phyloP scores from a whole-genome alignment of 2,797 vertebrate species.

The Malurus splendens region DNA sequence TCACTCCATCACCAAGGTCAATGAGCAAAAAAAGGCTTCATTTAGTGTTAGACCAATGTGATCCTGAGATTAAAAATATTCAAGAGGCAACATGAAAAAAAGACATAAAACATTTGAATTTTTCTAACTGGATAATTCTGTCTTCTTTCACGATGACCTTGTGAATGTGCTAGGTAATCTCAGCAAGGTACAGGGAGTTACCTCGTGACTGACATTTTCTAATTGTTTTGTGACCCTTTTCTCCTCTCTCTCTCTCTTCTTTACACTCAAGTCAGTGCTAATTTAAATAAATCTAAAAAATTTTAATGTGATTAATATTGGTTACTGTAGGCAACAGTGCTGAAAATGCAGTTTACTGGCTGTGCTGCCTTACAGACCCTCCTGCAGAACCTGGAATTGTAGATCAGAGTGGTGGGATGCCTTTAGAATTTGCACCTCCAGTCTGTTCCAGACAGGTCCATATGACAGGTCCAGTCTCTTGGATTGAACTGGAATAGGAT shows the following conservation, averaged over 20 bases:
- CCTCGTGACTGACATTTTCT: not conserved
- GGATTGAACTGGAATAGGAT: not conserved
- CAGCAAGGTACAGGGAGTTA: not conserved
- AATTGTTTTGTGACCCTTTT: not conserved
- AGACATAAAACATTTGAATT: not conserved
- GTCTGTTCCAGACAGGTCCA: rapidly evolving
- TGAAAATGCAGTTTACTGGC: not conserved
- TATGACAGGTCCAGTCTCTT: not conserved
- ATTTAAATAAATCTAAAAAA: not conserved
- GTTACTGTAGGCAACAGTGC: not conserved
- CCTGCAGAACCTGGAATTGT: not conserved
- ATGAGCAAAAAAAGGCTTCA: not conserved
- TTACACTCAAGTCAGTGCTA: not conserved
- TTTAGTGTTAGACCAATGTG: not conserved
- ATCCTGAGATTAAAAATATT: not conserved
- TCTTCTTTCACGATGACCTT: not conserved
- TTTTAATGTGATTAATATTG: not conserved
- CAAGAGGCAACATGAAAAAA: rapidly evolving
- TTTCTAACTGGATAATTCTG: not conserved
- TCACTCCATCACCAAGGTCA: not conserved
- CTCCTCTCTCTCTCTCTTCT: not conserved
- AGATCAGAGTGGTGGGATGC: not conserved
- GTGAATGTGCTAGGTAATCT: not conserved
- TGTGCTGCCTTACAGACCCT: not conserved
- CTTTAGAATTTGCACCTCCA: not conserved